Evolutionary conservation across 2,797 vertebrate genomes (phyloP), one percentile per base, ranked within the genome.

Genomic region (Acipenser transmontanus): DNA sequence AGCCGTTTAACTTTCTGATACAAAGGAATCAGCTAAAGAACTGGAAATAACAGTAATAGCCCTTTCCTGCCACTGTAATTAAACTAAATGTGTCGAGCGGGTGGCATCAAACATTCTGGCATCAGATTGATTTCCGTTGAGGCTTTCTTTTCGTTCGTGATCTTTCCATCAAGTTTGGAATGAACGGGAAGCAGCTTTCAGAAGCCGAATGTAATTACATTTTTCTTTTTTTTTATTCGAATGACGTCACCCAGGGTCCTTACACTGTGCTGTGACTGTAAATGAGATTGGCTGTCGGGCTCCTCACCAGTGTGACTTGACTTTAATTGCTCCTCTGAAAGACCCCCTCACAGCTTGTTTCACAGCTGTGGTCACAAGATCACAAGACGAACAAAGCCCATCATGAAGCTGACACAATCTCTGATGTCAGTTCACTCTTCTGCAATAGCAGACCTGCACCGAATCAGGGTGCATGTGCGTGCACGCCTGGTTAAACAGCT

Each of bases 11-110:
- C 3, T 34, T 34, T 34, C 34, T 34, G 34, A 34, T 4, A 34
- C 34, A 34, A 34, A 34, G 34, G 34, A 34, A 34, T 34, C 17
- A 17, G 17, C 17, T 17, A 17, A 17, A 17, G 17, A 17, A 1
- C 34, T 34, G 65, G 61, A 63, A 79, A 72, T 73, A 69, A 66
- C 60, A 11, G 60, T 69, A 68, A 75, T 70, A 34, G 51, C 20
- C 69, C 66, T 68, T 61, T 79, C 73, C 71, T 66, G 62, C 47
- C 10, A 50, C 56, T 49, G 62, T 49, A 68, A 65, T 63, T 59
- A 12, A 50, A 65, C 69, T 65, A 72, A 74, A 70, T 67, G 68
- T 69, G 69, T 70, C 68, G 57, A 70, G 54, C 63, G 67, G 62
- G 74, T 67, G 67, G 59, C 14, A 14, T 56, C 63, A 68, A 70